Evolutionary conservation across 2,888 invertebrate species (phyloP), one percentile per base, ranked within the genome.

Genomic region (Theretra japonica): DNA sequence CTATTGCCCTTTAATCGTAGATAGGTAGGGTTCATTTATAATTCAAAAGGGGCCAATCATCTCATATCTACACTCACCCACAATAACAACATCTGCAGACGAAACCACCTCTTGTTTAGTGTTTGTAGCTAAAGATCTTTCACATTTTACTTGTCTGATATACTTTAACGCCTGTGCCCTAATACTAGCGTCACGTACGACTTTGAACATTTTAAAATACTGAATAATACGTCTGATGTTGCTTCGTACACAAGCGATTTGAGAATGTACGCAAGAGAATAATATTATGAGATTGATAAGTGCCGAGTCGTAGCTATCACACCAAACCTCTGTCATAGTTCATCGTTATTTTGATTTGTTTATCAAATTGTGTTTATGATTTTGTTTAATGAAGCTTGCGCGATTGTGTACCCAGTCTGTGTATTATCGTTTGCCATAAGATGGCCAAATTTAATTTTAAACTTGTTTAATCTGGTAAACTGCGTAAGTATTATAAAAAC

Each of bases 71-170:
- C 53, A 91, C 92, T 93, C 88, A 96, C 97, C 97, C 78, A 97
- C 96, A 78, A 97, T 95, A 72, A 97, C 97, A 76, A 97, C 97
- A 91, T 97, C 97, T 23, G 97, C 97, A 58, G 95, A 95, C 56
- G 90, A 80, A 57, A 89, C 90, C 2, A 93, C 82, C 68, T 93
- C 92, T 56, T 84, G 79, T 25, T 86, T 84, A 56, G 48, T 53
- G 7, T 59, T 68, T 0, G 84, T 84, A 6, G 89, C 76, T 25
- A 88, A 78, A 50, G 75, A 79, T 73, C 89, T 82, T 70, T 81
- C 86, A 57, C 78, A 81, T 74, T 79, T 86, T 23, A 82, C 79
- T 70, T 78, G 80, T 74, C 85, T 89, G 30, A 90, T 84, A 83
- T 85, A 90, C 77, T 82, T 90, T 1, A 72, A 79, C 2, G 86